Evolutionary conservation across 2,888 invertebrate species (phyloP), one percentile per base, ranked within the genome.

Genomic region (Andricus curvator): DNA sequence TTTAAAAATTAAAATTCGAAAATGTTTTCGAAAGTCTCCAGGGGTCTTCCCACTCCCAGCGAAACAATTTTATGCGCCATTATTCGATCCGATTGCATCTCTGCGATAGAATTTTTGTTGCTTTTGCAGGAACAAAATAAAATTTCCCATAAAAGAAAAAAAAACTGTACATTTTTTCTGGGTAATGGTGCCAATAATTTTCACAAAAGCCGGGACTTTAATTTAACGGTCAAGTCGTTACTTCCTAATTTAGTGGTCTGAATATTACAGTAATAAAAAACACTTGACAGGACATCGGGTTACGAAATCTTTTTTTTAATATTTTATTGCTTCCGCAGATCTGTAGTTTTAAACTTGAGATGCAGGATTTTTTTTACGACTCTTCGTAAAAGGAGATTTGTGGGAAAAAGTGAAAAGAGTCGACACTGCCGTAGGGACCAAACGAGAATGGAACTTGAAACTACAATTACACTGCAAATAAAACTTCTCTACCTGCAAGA

Each of bases 341-440:
- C 17, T 48, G 29, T 25, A 48, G 8, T 44, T 48, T 44, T 29
- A 48, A 68, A 15, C 48, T 17, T 29, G 44, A 68, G 48, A 15
- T 4, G 17, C 17, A 15, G 68, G 15, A 48, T 44, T 17, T 68
- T 68, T 22, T 68, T 68, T 13, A 68, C 25, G 20, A 48, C 48
- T 68, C 68, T 68, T 29, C 25, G 68, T 44, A 29, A 68, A 68
- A 68, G 41, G 15, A 13, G 68, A 68, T 29, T 68, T 48, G 68
- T 48, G 25, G 48, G 68, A 48, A 9, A 68, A 68, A 29, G 48
- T 68, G 20, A 68, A 48, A 68, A 48, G 17, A 68, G 20, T 48
- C 25, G 15, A 25, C n/a, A 67, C 20, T 22, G 41, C 20, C 22
- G 41, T 67, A 6, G 37, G 44, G n/a, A 6, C 15, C n/a, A 67